Evolutionary conservation across 2,888 invertebrate species (phyloP), one percentile per base, ranked within the genome.

Genomic region (Dascillus cervinus): DNA sequence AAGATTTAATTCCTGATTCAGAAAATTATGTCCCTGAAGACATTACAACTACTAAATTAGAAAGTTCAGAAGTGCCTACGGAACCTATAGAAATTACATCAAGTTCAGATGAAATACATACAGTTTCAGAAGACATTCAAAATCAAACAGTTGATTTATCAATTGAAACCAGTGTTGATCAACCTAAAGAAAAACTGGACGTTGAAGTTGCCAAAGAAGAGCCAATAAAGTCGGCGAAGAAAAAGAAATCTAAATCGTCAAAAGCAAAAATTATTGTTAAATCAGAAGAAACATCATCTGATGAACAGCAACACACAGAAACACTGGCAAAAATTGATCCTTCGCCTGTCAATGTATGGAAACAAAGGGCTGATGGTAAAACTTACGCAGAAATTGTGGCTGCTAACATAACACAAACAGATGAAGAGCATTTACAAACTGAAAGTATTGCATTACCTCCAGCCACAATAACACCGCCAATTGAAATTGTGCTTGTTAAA

Each of bases 301-400:
- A 3, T 20, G 10, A n/a, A 8, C n/a, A n/a, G n/a, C n/a, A n/a
- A n/a, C n/a, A n/a, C n/a, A n/a, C n/a, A n/a, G 26, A 25, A 15
- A 21, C 28, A 26, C 13, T 20, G 4, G 28, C 32, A 27, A 40
- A 40, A 28, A 8, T 17, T 26, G n/a, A 23, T 17, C 23, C 19
- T 26, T n/a, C 54, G 22, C 33, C 55, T 10, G 32, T 34, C 14
- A 72, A 71, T 50, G 65, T 72, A 11, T 75, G 74, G 74, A 54
- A 66, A 19, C 57, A 50, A 39, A 49, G 65, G 26, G 65, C 69
- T 21, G 78, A 77, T 41, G 74, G 72, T 1, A 82, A 79, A 60
- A 79, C 82, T 0, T 82, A 82, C 50, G 82, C 82, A 11, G 76
- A 79, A 60, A 73, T 82, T 17, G 66, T 82, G 4, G 74, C 76